Percentiles rank a stretch among this genome's conserved stretches.
These are phyloP conservation scores for Littorina saxatilis DNA, from an alignment of 1,140 invertebrate genomes.

Conservation along the genomic window DNA sequence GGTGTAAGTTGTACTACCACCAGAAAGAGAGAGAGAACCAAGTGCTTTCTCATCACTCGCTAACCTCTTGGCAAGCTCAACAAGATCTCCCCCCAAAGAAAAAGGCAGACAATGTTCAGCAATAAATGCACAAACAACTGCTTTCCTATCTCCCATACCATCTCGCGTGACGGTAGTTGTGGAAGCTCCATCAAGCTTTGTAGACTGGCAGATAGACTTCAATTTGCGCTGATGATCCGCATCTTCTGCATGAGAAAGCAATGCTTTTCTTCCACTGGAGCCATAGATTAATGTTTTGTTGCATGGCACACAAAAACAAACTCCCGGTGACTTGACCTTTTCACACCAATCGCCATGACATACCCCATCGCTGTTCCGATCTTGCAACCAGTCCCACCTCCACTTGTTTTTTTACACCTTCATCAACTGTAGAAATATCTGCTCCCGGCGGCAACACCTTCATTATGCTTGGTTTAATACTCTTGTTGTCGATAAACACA, in stretches of 20 bases:
- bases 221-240: neutral
- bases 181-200: neutral
- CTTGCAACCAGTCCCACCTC: conserved; percentile 1
- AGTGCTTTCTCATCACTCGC: conserved; percentile 30
- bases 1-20: conserved; percentile 29
- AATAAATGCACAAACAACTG: neutral
- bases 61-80: conserved; percentile 28
- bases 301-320: conserved; percentile 8
- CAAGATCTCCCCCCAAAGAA: neutral
- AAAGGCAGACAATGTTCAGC: neutral
- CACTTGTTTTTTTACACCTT: conserved; percentile 3
- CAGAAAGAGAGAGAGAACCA: conserved; percentile 32
- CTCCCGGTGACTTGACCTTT: neutral
- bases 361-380: neutral
- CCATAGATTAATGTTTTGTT: neutral
- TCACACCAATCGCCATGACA: neutral
- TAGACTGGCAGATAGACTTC: conserved; percentile 1
- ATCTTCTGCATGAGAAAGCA: conserved; percentile 5
- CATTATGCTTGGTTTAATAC: neutral
- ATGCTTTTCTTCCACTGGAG: conserved; percentile 9
- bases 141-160: neutral
- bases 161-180: neutral
- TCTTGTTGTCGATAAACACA: too few species aligned
- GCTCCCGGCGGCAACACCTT: neutral
- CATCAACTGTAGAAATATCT: neutral